A percentile compares a stretch with the other conserved stretches of the same genome.
Conservation (phyloP, 2,797 vertebrate species). For the Hylomyscus alleni region DNA sequence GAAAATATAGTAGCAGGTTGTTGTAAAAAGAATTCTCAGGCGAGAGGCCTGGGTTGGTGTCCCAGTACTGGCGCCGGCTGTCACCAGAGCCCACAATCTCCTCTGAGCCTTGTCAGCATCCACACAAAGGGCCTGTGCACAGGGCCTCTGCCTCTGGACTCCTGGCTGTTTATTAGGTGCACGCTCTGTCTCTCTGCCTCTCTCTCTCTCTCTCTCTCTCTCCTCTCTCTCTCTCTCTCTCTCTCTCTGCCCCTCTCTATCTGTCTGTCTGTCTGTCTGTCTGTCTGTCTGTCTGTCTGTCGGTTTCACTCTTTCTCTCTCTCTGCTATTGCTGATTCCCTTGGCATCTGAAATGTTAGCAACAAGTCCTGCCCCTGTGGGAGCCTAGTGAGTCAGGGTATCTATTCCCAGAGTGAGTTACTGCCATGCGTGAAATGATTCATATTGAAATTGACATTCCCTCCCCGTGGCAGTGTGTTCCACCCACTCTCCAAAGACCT, state of each 20-base stretch:
- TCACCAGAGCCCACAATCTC: neutral
- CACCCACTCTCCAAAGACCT: conserved; percentile 70
- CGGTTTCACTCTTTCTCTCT: neutral
- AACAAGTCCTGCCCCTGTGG: conserved; percentile 81
- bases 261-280: neutral
- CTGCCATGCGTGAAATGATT: conserved; percentile 77
- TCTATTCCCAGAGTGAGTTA: conserved; percentile 79
- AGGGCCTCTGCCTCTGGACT: neutral
- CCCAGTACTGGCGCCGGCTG: conserved; percentile 51
- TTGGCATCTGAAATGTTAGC: conserved; percentile 81
- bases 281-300: neutral
- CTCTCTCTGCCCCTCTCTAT: neutral
- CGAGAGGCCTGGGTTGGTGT: neutral
- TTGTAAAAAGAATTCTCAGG: conserved; percentile 66
- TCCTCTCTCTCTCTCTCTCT: too few species aligned
- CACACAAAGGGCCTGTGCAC: conserved; percentile 37
- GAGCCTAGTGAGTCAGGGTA: conserved; percentile 84
- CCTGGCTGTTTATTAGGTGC: neutral
- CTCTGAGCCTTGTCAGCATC: neutral
- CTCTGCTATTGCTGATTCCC: conserved; percentile 71
- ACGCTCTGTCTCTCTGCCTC: neutral
- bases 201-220: too few species aligned
- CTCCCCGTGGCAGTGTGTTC: conserved; percentile 51
- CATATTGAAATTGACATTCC: conserved; percentile 82
- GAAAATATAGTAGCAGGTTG: conserved; percentile 77